Evolutionary conservation across 2,888 invertebrate genomes (phyloP).

Genomic region (Willowsia nigromaculata): DNA sequence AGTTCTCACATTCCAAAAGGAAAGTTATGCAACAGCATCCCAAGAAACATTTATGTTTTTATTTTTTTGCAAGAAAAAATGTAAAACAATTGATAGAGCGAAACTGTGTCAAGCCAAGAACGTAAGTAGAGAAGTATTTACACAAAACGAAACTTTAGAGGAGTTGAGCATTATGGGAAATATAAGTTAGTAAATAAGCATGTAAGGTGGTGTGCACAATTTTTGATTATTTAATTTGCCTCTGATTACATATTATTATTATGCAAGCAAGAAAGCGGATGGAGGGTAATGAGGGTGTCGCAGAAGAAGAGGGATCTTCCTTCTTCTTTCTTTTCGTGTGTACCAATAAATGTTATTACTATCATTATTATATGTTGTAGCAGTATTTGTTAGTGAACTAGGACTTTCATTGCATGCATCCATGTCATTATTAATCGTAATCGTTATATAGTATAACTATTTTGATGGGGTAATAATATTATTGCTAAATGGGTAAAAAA

Average conservation of each 20-base stretch:
- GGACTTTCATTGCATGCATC: constrained; percentile 21
- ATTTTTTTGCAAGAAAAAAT: constrained; percentile 7
- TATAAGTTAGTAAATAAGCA: not conserved
- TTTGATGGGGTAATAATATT: constrained; percentile 15
- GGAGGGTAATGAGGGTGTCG: not conserved
- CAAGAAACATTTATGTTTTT: not conserved
- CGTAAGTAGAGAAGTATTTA: not conserved
- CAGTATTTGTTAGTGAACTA: constrained; percentile 39
- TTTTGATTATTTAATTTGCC: constrained; percentile 19
- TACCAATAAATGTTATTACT: not conserved
- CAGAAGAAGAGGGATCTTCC: constrained; percentile 25
- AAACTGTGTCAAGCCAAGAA: constrained; percentile 44
- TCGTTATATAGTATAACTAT: not conserved
- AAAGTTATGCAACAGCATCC: constrained; percentile 66
- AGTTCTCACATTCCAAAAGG: constrained; percentile 66
- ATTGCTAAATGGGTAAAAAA: not conserved
- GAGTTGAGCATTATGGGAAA: not conserved
- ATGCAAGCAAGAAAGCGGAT: constrained; percentile 29
- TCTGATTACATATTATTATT: not conserved
- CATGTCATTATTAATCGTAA: not conserved
- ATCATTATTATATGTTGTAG: too few relatives aligned
- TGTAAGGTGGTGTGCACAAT: not conserved
- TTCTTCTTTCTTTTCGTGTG: constrained; percentile 8
- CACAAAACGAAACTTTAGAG: not conserved
- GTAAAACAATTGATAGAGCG: constrained; percentile 3